Base-by-base conservation (phyloP, 2,888 invertebrate genomes). In the Frankliniella intonsa region DNA sequence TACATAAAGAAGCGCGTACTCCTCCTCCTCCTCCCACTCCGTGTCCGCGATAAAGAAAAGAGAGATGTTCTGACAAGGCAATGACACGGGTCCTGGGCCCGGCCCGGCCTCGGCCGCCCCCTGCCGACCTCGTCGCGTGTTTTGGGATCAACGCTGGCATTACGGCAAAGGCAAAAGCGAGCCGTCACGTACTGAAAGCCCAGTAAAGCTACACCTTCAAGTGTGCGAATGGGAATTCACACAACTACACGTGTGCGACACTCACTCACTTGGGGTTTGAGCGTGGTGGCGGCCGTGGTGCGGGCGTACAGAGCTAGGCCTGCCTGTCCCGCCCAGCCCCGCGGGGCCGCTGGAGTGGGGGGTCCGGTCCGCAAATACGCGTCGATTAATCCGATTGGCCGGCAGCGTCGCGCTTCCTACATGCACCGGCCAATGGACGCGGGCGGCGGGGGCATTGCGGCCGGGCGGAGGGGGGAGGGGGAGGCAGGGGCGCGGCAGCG, bases 401-500 rank as follows among this genome's bases (percentile, higher is more conserved):
- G 51, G 81, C 81, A 27, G 81, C 62, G 51, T 81, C 51, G 50
- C 76, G 62, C 11, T 38, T 27, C 19, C 38, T 38, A 62, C 38
- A 38, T 38, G 83, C 84, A 82, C 79, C 83, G 83, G 84, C 51
- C 27, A 25, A 38, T 65, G 84, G 81, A 83, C 85, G 84, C 83
- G 85, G 83, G 80, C 83, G 84, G 83, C 80, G 80, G 76, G 65
- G 55, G 81, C 82, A 49, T 81, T 83, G 83, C 62, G 38, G 27
- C 79, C 79, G 85, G 85, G 84, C 84, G 85, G 83, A 84, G 83
- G 84, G 14, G 55, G 17, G 55, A 19, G 5, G 55, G 55, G 55
- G 55, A 14, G 55, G 14, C 55, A 12, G 12, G 55, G 55, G 11
- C 17, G 55, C 55, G 55, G 55, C 3, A 38, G 38, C 38, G 38